Evolutionary conservation across 2,888 invertebrate genomes (phyloP).

Genomic region (Epistrophella euchroma): DNA sequence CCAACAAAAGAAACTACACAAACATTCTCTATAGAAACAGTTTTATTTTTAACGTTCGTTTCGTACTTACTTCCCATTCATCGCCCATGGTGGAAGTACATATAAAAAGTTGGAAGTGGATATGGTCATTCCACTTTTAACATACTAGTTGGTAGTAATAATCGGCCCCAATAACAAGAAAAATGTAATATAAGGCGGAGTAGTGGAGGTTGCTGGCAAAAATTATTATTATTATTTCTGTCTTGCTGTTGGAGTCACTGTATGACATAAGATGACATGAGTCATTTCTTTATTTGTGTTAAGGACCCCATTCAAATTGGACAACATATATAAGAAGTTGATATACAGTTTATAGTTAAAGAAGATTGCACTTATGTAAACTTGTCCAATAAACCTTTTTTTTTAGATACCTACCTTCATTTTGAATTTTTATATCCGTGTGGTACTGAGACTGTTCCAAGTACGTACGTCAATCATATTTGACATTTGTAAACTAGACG

Average conservation of each 20-base stretch:
- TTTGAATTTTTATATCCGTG: no score
- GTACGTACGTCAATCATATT: no score
- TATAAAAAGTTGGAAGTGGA: constrained; percentile 39
- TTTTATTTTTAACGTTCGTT: neutral
- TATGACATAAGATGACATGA: neutral
- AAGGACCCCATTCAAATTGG: neutral
- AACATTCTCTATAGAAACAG: neutral
- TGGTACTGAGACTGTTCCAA: no score
- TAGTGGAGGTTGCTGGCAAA: neutral
- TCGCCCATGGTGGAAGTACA: constrained; percentile 34
- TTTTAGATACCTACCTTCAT: no score
- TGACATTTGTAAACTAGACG: no score
- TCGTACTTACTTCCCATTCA: constrained; percentile 2
- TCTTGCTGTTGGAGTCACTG: neutral
- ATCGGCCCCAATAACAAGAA: constrained; percentile 19
- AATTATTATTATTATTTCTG: neutral
- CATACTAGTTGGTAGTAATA: constrained; percentile 1
- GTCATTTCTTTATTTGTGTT: neutral
- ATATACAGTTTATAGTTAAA: neutral
- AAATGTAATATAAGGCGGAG: neutral
- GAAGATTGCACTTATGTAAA: neutral
- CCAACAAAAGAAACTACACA: neutral
- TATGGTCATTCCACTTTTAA: constrained; percentile 66
- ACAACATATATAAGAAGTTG: neutral
- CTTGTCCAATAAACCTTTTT: no score